Evolutionary conservation across 1,140 invertebrate species (phyloP).

Genomic region (Nasonia giraulti): DNA sequence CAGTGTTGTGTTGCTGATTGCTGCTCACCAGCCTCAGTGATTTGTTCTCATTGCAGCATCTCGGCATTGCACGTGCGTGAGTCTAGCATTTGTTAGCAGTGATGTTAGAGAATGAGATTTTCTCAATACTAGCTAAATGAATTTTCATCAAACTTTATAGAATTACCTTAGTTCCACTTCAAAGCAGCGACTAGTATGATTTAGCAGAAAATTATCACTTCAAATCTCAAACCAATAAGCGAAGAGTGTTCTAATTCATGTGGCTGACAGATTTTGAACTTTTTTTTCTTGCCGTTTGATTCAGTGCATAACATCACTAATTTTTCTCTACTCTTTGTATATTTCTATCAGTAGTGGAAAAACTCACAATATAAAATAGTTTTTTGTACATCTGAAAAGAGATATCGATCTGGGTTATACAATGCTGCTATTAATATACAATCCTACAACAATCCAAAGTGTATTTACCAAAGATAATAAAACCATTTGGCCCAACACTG

Average conservation of each 20-base stretch:
- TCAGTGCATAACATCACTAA: constrained; percentile 36
- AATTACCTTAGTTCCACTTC: constrained; percentile 45
- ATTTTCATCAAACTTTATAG: neutral
- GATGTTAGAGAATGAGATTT: neutral
- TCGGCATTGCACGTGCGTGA: constrained; percentile 72
- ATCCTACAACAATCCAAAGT: neutral
- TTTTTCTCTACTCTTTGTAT: constrained; percentile 16
- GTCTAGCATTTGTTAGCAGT: constrained; percentile 17
- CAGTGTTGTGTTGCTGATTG: constrained; percentile 65
- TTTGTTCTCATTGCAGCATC: constrained; percentile 74
- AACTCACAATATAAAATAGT: constrained; percentile 48
- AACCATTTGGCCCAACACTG: constrained; percentile 38
- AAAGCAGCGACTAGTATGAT: constrained; percentile 45
- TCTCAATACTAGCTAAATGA: neutral
- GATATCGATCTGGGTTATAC: neutral
- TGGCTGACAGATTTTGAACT: constrained; percentile 4
- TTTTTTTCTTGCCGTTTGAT: constrained; percentile 10
- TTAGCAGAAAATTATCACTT: constrained; percentile 17
- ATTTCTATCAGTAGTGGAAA: constrained; percentile 37
- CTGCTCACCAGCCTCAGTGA: constrained; percentile 71
- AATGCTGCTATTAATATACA: neutral
- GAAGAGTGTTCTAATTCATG: constrained; percentile 5
- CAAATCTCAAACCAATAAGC: constrained; percentile 26
- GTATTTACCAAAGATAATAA: constrained; percentile 45
- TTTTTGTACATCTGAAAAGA: constrained; percentile 45